Percentiles rank a stretch among this genome's conserved stretches.
phyloP scores from a whole-genome alignment of 1,140 invertebrate species.

The Babylonia areolata region DNA sequence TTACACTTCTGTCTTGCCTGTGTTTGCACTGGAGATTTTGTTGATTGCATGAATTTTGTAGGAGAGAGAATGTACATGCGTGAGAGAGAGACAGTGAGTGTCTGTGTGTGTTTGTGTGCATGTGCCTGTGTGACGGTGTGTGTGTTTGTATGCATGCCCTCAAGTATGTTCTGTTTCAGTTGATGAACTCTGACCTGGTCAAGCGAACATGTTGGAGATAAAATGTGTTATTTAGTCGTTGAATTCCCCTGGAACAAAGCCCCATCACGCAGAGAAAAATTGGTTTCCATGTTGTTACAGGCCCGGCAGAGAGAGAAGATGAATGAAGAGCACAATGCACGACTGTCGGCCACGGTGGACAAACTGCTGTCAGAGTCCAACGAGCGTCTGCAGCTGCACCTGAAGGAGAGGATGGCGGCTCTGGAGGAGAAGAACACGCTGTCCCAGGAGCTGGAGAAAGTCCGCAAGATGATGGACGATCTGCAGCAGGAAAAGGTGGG shows the following conservation, averaged over 20 bases:
- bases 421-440: constrained; percentile 98
- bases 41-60: too few species aligned
- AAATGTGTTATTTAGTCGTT: too few species aligned
- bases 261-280: too few species aligned
- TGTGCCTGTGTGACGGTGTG: neutral
- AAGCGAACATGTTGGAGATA: too few species aligned
- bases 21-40: too few species aligned
- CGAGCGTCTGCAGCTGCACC: constrained; percentile 97
- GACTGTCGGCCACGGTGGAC: constrained; percentile 94
- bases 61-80: neutral
- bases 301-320: constrained; percentile 98
- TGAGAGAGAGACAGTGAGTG: neutral
- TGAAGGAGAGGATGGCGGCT: constrained; percentile 99
- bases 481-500: constrained; percentile 89
- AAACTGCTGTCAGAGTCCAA: constrained; percentile 89
- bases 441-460: constrained; percentile 96
- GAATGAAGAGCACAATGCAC: constrained; percentile 99
- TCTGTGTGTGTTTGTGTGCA: neutral
- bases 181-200: too few species aligned
- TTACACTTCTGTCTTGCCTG: too few species aligned
- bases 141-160: too few species aligned
- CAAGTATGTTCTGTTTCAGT: too few species aligned
- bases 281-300: constrained; percentile 73
- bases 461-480: constrained; percentile 94
- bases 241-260: too few species aligned